Evolutionary conservation across 2,113 vertebrate genomes (phyloP).

Genomic region (Podarcis muralis): DNA sequence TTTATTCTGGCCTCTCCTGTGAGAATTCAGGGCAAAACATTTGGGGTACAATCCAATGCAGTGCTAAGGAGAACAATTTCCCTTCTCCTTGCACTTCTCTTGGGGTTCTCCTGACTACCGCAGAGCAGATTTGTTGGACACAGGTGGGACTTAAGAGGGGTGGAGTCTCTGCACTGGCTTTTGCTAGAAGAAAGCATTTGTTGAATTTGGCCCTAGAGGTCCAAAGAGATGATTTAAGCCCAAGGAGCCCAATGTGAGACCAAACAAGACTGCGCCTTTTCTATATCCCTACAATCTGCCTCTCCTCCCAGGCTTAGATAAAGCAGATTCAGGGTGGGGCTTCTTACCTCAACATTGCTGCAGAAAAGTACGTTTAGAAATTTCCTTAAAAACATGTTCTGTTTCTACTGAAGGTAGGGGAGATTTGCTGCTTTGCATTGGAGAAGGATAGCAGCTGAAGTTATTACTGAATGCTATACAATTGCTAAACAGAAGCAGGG

Average conservation of each 20-base stretch:
- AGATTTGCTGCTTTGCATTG: not conserved
- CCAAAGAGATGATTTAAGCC: not conserved
- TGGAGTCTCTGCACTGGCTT: no score
- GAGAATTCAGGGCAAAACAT: not conserved
- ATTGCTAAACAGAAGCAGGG: slow-evolving; percentile 25
- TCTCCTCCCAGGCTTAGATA: not conserved
- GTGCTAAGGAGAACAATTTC: no score
- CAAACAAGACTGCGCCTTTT: not conserved
- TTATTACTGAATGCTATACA: slow-evolving; percentile 23
- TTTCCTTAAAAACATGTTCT: not conserved
- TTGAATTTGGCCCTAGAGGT: no score
- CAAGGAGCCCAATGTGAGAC: not conserved
- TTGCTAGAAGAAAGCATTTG: no score
- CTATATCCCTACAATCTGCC: not conserved
- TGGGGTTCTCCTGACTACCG: no score
- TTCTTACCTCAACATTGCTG: not conserved
- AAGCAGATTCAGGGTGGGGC: not conserved
- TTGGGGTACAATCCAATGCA: no score
- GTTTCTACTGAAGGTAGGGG: not conserved
- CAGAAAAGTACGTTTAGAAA: not conserved
- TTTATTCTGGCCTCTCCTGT: not conserved
- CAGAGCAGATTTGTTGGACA: no score
- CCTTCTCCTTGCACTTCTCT: no score
- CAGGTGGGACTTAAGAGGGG: not conserved
- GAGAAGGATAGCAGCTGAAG: slow-evolving; percentile 10